Evolutionary conservation across 2,113 vertebrate species (phyloP).

Genomic region (Mustela nigripes): DNA sequence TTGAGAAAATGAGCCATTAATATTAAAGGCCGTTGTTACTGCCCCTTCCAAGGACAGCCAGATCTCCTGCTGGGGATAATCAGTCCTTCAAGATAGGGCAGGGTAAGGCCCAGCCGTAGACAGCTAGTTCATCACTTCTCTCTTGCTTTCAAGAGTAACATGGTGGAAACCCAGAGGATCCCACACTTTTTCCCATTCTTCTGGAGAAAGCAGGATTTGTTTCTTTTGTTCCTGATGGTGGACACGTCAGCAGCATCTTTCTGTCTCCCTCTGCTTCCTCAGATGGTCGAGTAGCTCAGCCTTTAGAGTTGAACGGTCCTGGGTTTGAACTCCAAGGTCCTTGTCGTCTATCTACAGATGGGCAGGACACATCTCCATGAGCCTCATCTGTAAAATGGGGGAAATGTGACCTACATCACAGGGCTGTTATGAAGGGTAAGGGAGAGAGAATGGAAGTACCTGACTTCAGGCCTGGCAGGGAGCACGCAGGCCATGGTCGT

Average conservation of each 20-base stretch:
- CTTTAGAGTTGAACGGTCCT: background rate
- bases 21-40: background rate
- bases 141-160: background rate
- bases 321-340: slow-evolving; percentile 21
- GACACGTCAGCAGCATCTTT: background rate
- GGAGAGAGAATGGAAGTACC: background rate
- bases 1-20: slow-evolving; percentile 25
- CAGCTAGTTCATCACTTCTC: background rate
- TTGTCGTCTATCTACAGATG: background rate
- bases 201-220: background rate
- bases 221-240: background rate
- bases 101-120: background rate
- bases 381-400: background rate
- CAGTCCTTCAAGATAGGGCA: background rate
- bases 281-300: background rate
- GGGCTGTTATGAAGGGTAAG: background rate
- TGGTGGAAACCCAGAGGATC: background rate
- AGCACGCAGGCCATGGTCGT: background rate
- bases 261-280: background rate
- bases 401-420: background rate
- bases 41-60: background rate
- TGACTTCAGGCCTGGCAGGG: background rate
- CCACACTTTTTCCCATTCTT: background rate
- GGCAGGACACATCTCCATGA: background rate
- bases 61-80: background rate